Evolutionary conservation across 2,797 vertebrate genomes (phyloP).

Genomic region (Erpetoichthys calabaricus): DNA sequence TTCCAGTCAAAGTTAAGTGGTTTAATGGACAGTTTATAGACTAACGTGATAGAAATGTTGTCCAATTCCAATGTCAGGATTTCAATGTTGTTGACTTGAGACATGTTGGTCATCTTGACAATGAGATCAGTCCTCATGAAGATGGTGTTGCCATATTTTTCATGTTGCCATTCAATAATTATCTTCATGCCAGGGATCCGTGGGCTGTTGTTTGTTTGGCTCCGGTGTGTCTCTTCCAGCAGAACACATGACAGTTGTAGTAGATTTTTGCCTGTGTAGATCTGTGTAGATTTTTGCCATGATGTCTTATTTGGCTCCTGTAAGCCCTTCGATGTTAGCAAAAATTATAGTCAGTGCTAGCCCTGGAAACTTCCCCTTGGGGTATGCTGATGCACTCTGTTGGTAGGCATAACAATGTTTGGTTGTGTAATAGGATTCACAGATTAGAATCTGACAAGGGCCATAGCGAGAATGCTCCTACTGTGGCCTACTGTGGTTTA

Average conservation of each 20-base stretch:
- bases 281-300: background rate
- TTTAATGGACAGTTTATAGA: too few relatives aligned
- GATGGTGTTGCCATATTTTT: background rate
- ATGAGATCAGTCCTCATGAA: background rate
- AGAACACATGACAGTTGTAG: constrained; percentile 2
- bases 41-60: too few relatives aligned
- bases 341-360: background rate
- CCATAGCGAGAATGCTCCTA: constrained; percentile 8
- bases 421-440: too few relatives aligned
- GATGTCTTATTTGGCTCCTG: constrained; percentile 1
- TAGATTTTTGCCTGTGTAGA: background rate
- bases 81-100: too few relatives aligned
- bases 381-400: too few relatives aligned
- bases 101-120: too few relatives aligned
- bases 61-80: too few relatives aligned
- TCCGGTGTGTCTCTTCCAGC: constrained; percentile 3
- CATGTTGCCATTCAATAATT: background rate
- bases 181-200: background rate
- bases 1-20: too few relatives aligned
- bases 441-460: too few relatives aligned
- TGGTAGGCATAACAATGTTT: too few relatives aligned
- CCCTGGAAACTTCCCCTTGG: background rate
- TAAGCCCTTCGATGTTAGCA: background rate
- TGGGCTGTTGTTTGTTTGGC: background rate
- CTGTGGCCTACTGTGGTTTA: constrained; percentile 1